Evolutionary conservation across 1,140 invertebrate species (phyloP).

Genomic region (Diachasma alloeum): DNA sequence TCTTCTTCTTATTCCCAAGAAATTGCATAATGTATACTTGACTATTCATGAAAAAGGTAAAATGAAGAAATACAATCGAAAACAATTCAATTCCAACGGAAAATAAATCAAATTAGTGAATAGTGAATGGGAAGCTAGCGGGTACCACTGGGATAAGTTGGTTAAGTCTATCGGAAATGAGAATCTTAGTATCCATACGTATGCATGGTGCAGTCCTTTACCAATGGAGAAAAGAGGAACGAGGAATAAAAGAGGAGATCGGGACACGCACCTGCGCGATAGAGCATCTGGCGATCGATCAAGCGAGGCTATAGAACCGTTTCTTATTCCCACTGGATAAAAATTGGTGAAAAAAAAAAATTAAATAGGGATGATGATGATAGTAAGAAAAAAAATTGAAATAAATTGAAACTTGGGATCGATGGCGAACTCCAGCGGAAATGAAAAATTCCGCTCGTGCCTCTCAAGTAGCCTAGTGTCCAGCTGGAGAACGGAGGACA

Average conservation of each 20-base stretch:
- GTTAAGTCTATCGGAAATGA: slow-evolving; percentile 35
- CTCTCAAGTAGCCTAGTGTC: background rate
- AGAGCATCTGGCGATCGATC: slow-evolving; percentile 33
- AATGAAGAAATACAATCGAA: background rate
- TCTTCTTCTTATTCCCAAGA: background rate
- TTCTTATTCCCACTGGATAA: background rate
- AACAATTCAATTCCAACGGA: slow-evolving; percentile 7
- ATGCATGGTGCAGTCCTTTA: background rate
- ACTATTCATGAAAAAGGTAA: background rate
- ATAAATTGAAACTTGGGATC: background rate
- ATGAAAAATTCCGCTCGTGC: slow-evolving; percentile 24
- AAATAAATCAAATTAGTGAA: slow-evolving; percentile 32
- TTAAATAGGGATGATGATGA: background rate
- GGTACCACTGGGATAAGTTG: slow-evolving; percentile 13
- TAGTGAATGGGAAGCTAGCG: slow-evolving; percentile 25
- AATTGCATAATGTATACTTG: background rate
- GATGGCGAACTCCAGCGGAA: slow-evolving; percentile 2
- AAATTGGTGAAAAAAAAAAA: background rate
- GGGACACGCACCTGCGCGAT: slow-evolving; percentile 23
- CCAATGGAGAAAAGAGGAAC: background rate
- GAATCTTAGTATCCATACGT: slow-evolving; percentile 17
- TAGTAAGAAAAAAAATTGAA: background rate
- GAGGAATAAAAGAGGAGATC: background rate
- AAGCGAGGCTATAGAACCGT: background rate
- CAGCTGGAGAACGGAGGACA: slow-evolving; percentile 5